phyloP scores from a whole-genome alignment of 2,888 invertebrate genomes.

The Mayetiola destructor region DNA sequence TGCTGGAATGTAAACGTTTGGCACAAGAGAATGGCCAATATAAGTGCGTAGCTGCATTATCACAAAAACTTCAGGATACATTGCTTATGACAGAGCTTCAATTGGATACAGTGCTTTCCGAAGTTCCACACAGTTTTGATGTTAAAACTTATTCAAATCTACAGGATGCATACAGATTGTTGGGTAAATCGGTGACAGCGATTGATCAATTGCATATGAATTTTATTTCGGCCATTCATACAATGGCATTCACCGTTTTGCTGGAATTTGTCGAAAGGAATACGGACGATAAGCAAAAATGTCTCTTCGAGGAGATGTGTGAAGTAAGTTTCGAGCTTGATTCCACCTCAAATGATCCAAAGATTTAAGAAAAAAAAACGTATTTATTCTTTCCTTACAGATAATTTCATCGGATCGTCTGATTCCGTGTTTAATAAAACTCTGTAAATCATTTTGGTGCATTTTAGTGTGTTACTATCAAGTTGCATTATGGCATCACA shows the following conservation, averaged over 20 bases:
- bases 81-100: slow-evolving; percentile 82
- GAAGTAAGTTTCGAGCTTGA: slow-evolving; percentile 34
- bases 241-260: slow-evolving; percentile 47
- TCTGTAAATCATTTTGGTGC: slow-evolving; percentile 76
- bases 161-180: slow-evolving; percentile 70
- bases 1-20: slow-evolving; percentile 74
- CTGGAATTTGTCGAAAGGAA: slow-evolving; percentile 34
- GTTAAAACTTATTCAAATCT: slow-evolving; percentile 63
- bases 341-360: background rate
- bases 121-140: slow-evolving; percentile 61
- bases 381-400: slow-evolving; percentile 17
- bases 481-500: slow-evolving; percentile 34
- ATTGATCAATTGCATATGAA: slow-evolving; percentile 90
- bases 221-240: slow-evolving; percentile 82
- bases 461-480: slow-evolving; percentile 63
- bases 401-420: slow-evolving; percentile 30
- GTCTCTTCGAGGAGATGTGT: slow-evolving; percentile 69
- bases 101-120: slow-evolving; percentile 71
- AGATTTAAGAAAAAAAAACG: slow-evolving; percentile 17
- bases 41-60: slow-evolving; percentile 78
- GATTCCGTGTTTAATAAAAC: slow-evolving; percentile 58
- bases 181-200: slow-evolving; percentile 83
- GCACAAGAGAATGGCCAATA: slow-evolving; percentile 76
- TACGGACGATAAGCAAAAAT: slow-evolving; percentile 45
- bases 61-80: slow-evolving; percentile 77